phyloP scores from a whole-genome alignment of 1,140 invertebrate species.

The Capitella teleta region DNA sequence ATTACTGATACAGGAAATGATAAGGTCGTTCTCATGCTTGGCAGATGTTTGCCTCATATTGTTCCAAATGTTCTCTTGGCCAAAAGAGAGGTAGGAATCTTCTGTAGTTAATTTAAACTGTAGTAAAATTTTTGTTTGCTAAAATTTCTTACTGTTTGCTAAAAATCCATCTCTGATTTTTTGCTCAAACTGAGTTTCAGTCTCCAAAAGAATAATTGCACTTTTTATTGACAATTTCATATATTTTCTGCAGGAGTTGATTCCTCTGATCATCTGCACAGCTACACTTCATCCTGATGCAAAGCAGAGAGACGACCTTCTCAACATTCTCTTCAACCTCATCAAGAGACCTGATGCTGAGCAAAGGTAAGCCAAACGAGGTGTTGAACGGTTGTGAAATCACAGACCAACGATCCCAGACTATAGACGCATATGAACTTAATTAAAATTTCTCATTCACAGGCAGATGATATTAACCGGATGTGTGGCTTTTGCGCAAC shows the following conservation, averaged over 20 bases:
- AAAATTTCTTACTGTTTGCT: too few relatives aligned
- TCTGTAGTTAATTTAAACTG: too few relatives aligned
- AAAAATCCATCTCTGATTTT: too few relatives aligned
- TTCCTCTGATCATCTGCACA: conserved; percentile 56
- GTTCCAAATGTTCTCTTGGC: conserved; percentile 59
- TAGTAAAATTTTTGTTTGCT: too few relatives aligned
- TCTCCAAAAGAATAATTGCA: too few relatives aligned
- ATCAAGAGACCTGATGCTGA: conserved; percentile 62
- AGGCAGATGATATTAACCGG: conserved; percentile 57
- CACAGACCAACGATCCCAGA: too few relatives aligned
- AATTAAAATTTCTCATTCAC: conserved; percentile 12
- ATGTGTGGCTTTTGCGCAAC: conserved; percentile 52
- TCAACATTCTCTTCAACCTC: conserved; percentile 62
- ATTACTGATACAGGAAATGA: conserved; percentile 28
- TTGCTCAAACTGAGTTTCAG: too few relatives aligned
- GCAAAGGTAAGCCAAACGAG: conserved; percentile 49
- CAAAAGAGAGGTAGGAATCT: conserved; percentile 51
- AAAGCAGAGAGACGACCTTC: conserved; percentile 52
- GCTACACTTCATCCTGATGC: conserved; percentile 53
- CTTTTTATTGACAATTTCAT: too few relatives aligned
- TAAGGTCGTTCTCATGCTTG: conserved; percentile 37
- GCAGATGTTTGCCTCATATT: conserved; percentile 48
- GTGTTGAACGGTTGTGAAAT: too few relatives aligned
- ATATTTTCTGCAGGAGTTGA: conserved; percentile 49
- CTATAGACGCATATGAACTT: background rate